Conservation (phyloP, 2,888 invertebrate species). For the Leucoma salicis region DNA sequence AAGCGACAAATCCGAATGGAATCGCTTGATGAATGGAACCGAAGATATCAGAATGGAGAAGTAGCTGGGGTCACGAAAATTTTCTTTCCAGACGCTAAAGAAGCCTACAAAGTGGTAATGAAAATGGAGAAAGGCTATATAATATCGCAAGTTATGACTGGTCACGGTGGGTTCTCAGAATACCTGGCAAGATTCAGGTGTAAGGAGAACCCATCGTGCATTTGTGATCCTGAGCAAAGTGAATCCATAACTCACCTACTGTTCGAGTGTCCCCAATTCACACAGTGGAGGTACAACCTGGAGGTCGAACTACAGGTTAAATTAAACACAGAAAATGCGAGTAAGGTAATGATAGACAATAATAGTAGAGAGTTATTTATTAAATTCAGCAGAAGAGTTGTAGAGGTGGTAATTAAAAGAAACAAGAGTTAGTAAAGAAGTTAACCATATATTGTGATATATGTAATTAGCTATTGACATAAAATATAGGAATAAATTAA, state of each 20-base stretch:
- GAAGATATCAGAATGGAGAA: too few species aligned
- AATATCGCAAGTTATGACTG: neutral
- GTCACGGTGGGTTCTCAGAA: constrained; percentile 2
- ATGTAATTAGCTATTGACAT: too few species aligned
- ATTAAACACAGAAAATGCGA: neutral
- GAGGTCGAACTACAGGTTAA: neutral
- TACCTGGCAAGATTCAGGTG: constrained; percentile 9
- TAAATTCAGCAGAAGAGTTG: neutral
- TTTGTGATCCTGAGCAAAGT: constrained; percentile 4
- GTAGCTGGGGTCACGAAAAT: neutral
- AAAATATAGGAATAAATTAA: too few species aligned
- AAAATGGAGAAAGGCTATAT: neutral
- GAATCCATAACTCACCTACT: neutral
- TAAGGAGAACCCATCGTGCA: constrained; percentile 14
- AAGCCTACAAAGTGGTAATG: neutral
- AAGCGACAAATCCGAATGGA: too few species aligned
- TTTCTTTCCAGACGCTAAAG: neutral
- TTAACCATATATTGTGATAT: too few species aligned
- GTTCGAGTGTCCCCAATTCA: neutral
- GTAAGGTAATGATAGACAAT: neutral
- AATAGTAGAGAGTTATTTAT: neutral
- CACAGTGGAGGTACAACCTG: neutral
- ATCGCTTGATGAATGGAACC: too few species aligned
- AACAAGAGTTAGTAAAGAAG: too few species aligned
- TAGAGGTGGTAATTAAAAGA: neutral